Percentiles rank a stretch among this genome's conserved stretches.
Evolutionary conservation across 2,797 vertebrate genomes (phyloP).

Genomic region (Parauchenoglanis ngamensis): DNA sequence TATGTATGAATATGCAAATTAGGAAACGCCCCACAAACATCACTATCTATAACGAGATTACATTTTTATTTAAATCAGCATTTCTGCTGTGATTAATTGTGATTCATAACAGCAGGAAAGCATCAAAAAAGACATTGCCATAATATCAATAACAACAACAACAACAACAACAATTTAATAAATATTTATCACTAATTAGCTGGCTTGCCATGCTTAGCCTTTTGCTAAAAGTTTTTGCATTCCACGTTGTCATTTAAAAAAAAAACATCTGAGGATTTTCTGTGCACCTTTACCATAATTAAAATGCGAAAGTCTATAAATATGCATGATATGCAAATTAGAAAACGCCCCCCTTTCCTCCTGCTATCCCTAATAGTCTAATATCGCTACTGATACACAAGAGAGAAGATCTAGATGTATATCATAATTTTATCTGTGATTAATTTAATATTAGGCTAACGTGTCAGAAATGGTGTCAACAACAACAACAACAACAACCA

Average conservation of each 20-base stretch:
- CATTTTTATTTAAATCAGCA: neutral
- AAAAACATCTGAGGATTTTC: neutral
- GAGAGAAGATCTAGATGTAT: neutral
- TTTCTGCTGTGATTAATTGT: neutral
- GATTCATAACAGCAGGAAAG: neutral
- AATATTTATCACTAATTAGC: neutral
- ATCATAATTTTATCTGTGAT: neutral
- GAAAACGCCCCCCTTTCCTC: neutral
- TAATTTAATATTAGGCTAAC: neutral
- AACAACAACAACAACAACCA: neutral
- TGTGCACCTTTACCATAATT: neutral
- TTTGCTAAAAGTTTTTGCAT: neutral
- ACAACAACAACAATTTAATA: neutral
- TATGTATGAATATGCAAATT: neutral
- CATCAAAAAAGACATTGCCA: neutral
- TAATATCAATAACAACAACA: neutral
- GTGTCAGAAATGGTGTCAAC: too few relatives aligned
- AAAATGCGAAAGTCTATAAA: neutral
- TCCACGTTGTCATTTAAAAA: neutral
- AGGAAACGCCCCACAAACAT: neutral
- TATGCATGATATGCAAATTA: constrained; percentile 11
- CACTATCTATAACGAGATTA: neutral
- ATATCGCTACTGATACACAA: neutral
- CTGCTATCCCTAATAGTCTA: neutral
- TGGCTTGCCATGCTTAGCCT: too few relatives aligned